Evolutionary conservation across 92 coral and sea anemone genomes (phyloP).

Genomic region (Umimayanthus chanpuru): DNA sequence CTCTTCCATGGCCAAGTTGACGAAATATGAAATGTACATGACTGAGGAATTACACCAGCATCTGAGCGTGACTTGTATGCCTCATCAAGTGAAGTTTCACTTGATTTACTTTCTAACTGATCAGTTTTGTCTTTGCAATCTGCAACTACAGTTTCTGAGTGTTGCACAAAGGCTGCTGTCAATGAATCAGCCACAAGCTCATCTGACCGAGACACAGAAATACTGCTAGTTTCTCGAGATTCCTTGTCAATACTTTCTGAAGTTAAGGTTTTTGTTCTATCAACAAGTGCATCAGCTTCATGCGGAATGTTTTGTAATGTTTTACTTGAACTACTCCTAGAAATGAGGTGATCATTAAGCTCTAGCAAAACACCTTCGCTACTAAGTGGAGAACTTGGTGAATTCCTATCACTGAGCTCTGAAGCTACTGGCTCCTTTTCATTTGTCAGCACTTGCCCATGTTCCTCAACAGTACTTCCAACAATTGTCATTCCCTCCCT

Average conservation of each 20-base stretch:
- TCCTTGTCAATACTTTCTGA: background rate
- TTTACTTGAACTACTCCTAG: background rate
- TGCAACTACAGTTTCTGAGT: background rate
- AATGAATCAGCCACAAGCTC: slow-evolving; percentile 26
- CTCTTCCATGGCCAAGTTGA: slow-evolving; percentile 36
- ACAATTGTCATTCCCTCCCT: background rate
- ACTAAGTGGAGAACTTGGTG: background rate
- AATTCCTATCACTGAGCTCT: slow-evolving; percentile 1
- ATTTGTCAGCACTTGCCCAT: background rate
- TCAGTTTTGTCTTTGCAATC: background rate
- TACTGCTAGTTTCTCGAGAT: background rate
- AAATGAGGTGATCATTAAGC: background rate
- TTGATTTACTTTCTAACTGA: slow-evolving; percentile 22
- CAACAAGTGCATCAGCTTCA: background rate
- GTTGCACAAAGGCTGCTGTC: background rate
- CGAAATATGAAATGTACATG: slow-evolving; percentile 2
- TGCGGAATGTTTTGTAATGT: background rate
- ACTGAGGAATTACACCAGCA: background rate
- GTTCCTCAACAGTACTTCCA: background rate
- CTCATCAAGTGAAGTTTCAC: slow-evolving; percentile 3
- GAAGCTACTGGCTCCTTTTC: background rate
- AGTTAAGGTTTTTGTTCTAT: background rate
- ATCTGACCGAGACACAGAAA: background rate
- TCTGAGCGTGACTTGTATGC: slow-evolving; percentile 7
- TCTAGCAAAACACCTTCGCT: background rate